Conservation (phyloP, 2,888 invertebrate species). For the Apamea anceps region DNA sequence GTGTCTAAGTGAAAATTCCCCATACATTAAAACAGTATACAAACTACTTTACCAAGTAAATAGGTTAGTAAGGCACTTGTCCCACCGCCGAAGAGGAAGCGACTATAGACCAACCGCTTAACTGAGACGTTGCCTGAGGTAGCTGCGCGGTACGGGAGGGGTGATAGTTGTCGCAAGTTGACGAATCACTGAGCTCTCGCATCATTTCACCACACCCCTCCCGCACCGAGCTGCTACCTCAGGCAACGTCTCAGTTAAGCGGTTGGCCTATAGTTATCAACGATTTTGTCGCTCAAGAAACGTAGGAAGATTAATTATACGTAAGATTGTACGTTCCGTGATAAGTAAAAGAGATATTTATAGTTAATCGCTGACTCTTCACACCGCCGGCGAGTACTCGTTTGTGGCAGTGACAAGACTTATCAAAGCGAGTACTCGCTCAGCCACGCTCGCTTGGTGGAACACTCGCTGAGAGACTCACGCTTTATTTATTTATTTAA, state of each 20-base stretch:
- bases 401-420: not conserved
- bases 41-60: conserved; percentile 30
- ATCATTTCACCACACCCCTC: too few species aligned
- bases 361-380: not conserved
- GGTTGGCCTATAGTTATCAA: too few species aligned
- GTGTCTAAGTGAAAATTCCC: conserved; percentile 13
- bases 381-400: not conserved
- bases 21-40: conserved; percentile 1
- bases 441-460: not conserved
- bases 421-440: not conserved
- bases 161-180: too few species aligned
- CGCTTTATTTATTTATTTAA: not conserved
- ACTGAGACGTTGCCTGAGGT: too few species aligned
- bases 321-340: too few species aligned
- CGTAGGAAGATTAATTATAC: too few species aligned
- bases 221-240: too few species aligned
- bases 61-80: conserved; percentile 18
- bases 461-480: too few species aligned
- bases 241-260: too few species aligned
- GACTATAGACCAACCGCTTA: too few species aligned
- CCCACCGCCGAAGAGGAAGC: not conserved
- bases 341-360: not conserved
- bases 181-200: too few species aligned
- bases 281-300: not conserved
- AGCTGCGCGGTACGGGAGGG: too few species aligned